Base-by-base conservation (phyloP, 1,140 invertebrate species). In the Ceratosolen solmsi region DNA sequence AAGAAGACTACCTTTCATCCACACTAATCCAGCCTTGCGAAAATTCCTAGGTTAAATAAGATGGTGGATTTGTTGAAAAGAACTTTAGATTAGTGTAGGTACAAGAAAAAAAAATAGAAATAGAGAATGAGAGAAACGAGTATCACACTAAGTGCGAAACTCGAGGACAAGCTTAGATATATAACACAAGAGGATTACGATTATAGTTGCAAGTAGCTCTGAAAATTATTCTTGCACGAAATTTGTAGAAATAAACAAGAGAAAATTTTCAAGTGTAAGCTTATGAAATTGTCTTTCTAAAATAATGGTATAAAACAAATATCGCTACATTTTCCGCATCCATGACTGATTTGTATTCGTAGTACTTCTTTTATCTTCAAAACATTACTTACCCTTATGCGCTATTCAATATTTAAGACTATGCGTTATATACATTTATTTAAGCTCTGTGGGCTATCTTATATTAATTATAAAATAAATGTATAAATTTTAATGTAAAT, bases 31-130 rank as follows among this genome's bases (percentile, higher is more conserved):
- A 20, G 20, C 25, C 25, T 25, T 22, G 46, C 30, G 20, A 46
- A 72, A 15, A 33, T 27, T 36, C 82, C 87, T 88, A 87, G 87
- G 88, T 87, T 90, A 91, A 92, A 92, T 89, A 90, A 91, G 91
- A 87, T 89, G 89, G 90, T 91, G 91, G 91, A 91, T 91, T 92
- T 92, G 91, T 91, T 88, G 88, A 86, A 90, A 90, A 91, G 88
- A 91, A 90, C 90, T 91, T 91, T 74, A 74, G 79, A 73, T 80
- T 80, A 51, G 63, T 46, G 30, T 38, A 51, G 70, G 36, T 27
- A 54, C 17, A 36, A 63, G 70, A 49, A 49, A 54, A 65, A 73
- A 58, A 76, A 56, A 75, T 79, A 76, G 79, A 76, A 20, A 3
- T 17, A 5, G 22, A 30, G 54, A n/a, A 30, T 25, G 73, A 56